Conservation (phyloP, 2,888 invertebrate species). For the Luperina nickerlii region DNA sequence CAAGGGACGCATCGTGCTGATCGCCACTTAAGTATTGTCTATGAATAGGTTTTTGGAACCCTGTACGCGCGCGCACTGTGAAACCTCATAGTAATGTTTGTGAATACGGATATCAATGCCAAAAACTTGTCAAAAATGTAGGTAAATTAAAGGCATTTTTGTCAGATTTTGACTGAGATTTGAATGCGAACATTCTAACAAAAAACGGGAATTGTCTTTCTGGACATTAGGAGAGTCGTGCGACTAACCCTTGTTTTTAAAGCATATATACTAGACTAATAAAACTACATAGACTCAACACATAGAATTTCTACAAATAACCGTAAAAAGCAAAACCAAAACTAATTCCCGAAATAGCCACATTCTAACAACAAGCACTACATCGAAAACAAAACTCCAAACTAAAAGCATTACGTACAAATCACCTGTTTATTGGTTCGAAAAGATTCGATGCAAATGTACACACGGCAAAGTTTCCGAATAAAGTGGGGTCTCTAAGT, state of each 20-base stretch:
- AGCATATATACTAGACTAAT: neutral
- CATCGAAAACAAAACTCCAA: conserved; percentile 49
- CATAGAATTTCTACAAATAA: conserved; percentile 21
- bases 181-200: neutral
- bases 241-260: neutral
- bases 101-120: too few relatives aligned
- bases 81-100: too few relatives aligned
- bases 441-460: conserved; percentile 66
- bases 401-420: conserved; percentile 63
- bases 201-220: neutral
- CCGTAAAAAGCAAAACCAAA: conserved; percentile 31
- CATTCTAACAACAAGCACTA: conserved; percentile 39
- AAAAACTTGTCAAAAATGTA: too few relatives aligned
- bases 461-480: conserved; percentile 62
- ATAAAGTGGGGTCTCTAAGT: conserved; percentile 67
- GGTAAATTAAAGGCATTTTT: too few relatives aligned
- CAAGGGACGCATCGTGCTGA: too few relatives aligned
- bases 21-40: too few relatives aligned
- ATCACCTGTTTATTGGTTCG: conserved; percentile 66
- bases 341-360: conserved; percentile 36
- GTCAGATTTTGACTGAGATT: too few relatives aligned
- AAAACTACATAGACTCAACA: neutral
- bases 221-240: neutral
- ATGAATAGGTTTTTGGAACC: too few relatives aligned
- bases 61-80: too few relatives aligned